Conservation (phyloP, 2,113 vertebrate species). For the Dascyllus trimaculatus region DNA sequence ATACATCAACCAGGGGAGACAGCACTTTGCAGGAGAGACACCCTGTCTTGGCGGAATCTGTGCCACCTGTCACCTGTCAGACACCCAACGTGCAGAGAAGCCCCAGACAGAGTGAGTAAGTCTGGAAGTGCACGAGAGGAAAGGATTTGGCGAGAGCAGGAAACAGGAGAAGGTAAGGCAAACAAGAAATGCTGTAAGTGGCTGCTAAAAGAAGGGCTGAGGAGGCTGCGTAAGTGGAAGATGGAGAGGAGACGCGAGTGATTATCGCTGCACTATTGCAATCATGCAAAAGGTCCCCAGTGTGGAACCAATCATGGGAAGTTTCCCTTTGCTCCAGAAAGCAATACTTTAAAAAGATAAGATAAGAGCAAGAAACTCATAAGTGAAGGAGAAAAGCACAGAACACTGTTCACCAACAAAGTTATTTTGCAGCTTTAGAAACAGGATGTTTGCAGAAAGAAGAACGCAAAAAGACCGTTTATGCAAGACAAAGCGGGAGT, state of each 20-base stretch:
- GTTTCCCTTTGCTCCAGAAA: slow-evolving; percentile 13
- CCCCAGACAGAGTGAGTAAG: slow-evolving; percentile 7
- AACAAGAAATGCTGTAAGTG: not conserved
- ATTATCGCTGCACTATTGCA: slow-evolving; percentile 22
- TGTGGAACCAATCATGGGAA: slow-evolving; percentile 12
- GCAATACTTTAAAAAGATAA: not conserved
- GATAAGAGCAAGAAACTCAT: slow-evolving; percentile 1
- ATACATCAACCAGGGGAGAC: slow-evolving; percentile 49
- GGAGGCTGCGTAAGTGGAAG: not conserved
- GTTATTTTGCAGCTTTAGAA: slow-evolving; percentile 12
- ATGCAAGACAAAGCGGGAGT: not conserved
- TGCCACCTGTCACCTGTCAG: slow-evolving; percentile 71
- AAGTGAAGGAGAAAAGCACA: slow-evolving; percentile 5
- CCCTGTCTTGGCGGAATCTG: slow-evolving; percentile 55
- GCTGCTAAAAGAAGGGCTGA: slow-evolving; percentile 6
- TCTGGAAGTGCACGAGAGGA: not conserved
- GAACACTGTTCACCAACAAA: slow-evolving; percentile 6
- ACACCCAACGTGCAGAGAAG: slow-evolving; percentile 18
- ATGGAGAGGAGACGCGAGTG: slow-evolving; percentile 8
- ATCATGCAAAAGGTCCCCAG: slow-evolving; percentile 25
- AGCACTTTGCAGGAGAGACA: slow-evolving; percentile 36
- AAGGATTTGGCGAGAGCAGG: not conserved
- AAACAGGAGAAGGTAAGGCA: not conserved
- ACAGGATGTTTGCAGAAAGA: not conserved
- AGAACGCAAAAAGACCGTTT: not conserved